A percentile compares a stretch with the other conserved stretches of the same genome.
These are phyloP conservation scores for Pelecanoides urinatrix DNA, from an alignment of 2,113 vertebrate genomes.

Conservation along the genomic window DNA sequence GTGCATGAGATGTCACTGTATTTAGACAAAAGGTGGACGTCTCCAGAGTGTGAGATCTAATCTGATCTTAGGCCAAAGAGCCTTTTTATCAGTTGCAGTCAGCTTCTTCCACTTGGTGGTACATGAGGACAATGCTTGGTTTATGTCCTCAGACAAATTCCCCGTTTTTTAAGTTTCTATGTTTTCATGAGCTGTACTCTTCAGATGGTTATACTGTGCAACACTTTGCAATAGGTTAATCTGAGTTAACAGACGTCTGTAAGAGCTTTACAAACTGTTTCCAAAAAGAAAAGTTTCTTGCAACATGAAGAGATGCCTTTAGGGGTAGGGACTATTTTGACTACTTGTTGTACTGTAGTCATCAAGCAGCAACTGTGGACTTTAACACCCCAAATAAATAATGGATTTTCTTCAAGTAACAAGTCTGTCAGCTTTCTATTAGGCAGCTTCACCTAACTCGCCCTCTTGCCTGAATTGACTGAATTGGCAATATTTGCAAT, in stretches of 20 bases:
- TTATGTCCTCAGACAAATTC: neutral
- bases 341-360: neutral
- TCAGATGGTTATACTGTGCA: neutral
- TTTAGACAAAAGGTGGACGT: neutral
- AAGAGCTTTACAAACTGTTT: neutral
- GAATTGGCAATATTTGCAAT: neutral
- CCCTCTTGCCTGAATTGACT: neutral
- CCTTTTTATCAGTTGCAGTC: neutral
- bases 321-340: neutral
- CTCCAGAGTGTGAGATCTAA: neutral
- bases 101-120: neutral
- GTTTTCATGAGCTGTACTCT: neutral
- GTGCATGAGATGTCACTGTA: neutral
- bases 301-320: neutral
- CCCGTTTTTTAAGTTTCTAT: rapidly evolving
- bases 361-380: neutral
- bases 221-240: neutral
- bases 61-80: neutral
- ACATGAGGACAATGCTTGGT: neutral
- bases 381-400: neutral
- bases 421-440: neutral
- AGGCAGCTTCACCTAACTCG: neutral
- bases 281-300: neutral
- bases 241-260: neutral
- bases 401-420: neutral